These are phyloP conservation scores for Drosophila falleni DNA, from an alignment of 2,888 invertebrate genomes.

Conservation along the genomic window DNA sequence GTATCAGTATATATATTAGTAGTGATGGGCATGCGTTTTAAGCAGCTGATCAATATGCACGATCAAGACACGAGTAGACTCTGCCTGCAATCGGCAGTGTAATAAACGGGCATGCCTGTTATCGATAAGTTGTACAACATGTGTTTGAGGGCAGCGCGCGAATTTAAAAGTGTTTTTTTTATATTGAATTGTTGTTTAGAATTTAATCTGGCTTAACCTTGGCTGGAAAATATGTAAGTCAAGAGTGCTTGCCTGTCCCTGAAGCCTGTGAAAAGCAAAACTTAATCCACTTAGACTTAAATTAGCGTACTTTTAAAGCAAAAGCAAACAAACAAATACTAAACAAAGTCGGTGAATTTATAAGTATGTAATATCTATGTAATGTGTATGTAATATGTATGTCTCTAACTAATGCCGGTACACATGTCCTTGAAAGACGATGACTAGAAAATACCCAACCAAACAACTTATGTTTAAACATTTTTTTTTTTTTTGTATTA, in stretches of 20 bases:
- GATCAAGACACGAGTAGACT: too few relatives aligned
- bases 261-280: constrained; percentile 41
- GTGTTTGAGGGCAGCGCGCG: constrained; percentile 12
- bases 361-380: not conserved
- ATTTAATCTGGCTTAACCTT: constrained; percentile 33
- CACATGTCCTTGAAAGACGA: constrained; percentile 32
- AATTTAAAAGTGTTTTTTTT: constrained; percentile 10
- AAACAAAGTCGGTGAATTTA: constrained; percentile 3
- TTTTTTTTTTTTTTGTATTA: too few relatives aligned
- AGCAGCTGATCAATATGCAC: too few relatives aligned
- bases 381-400: not conserved
- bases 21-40: too few relatives aligned
- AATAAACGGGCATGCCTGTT: not conserved
- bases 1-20: too few relatives aligned
- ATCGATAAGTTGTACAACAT: not conserved
- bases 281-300: constrained; percentile 57
- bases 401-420: constrained; percentile 11
- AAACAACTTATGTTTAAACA: not conserved
- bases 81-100: not conserved
- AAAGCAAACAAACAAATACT: constrained; percentile 32
- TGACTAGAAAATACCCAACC: constrained; percentile 40
- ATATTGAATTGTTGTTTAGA: constrained; percentile 1
- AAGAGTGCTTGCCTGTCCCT: constrained; percentile 35
- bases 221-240: constrained; percentile 31
- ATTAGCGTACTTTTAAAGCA: constrained; percentile 45